Base-by-base conservation (phyloP, 2,888 invertebrate genomes). In the Anodontia alba region DNA sequence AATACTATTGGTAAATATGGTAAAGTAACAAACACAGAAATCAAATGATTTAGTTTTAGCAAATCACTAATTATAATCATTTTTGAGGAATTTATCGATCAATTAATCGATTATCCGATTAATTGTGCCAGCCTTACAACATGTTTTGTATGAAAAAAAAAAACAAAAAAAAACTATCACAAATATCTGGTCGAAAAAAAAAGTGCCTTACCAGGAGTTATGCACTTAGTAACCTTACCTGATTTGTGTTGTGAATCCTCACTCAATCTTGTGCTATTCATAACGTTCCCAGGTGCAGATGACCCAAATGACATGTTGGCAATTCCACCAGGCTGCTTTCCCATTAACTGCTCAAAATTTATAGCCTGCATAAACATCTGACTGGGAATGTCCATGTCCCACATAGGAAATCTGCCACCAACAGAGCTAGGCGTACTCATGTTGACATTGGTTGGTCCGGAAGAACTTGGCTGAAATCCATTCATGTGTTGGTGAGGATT, bases 331-430 rank as follows among this genome's bases (percentile, higher is more conserved):
- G 38, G 12, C 29, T 66, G 66, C 20, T 46, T 54, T 46, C 36
- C 72, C 78, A 82, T 82, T 54, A 86, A 71, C 46, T 80, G 51
- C 12, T 90, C 89, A 87, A 90, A 90, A 78, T 90, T 90, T 43
- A 90, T 74, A 10, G 90, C 82, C 72, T 89, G 88, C 80, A 87
- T 87, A 51, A 90, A 89, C 86, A 89, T 88, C 67, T 86, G 81
- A 54, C 84, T 77, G 15, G 88, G 87, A 43, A 90, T 73, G 49
- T 88, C 85, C 69, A 88, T 73, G 43, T 87, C 86, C 84, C 88
- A 83, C 75, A 88, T 54, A 15, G 87, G 87, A 46, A 82, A 78
- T 7, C 75, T 70, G 17, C 75, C 80, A 31, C 71, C 68, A 12
- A 70, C 57, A 17, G 78, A 73, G 20, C 70, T 69, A 8, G 82